Conservation (phyloP, 2,888 invertebrate species). For the Dromius quadrimaculatus region DNA sequence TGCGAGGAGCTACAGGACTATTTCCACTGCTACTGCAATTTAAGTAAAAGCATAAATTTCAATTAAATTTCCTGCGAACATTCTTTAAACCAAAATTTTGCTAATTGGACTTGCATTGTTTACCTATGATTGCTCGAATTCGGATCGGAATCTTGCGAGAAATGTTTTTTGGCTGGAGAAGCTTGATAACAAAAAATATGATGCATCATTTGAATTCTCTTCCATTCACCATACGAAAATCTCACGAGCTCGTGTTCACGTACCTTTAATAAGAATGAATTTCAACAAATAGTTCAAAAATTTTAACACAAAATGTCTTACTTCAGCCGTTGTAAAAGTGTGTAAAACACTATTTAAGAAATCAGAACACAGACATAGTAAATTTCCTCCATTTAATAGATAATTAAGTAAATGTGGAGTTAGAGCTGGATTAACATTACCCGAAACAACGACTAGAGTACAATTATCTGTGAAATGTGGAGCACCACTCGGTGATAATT, state of each 20-base stretch:
- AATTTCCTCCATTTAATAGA: constrained; percentile 78
- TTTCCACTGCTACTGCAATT: constrained; percentile 60
- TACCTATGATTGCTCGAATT: constrained; percentile 57
- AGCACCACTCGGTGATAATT: constrained; percentile 65
- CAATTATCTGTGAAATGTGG: constrained; percentile 61
- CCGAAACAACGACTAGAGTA: constrained; percentile 76
- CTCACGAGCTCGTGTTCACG: constrained; percentile 86
- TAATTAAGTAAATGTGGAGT: constrained; percentile 79
- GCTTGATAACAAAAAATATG: constrained; percentile 91
- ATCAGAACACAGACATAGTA: constrained; percentile 85
- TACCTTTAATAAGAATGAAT: constrained; percentile 67
- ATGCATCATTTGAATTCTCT: constrained; percentile 86
- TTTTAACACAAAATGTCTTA: constrained; percentile 59
- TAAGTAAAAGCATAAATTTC: constrained; percentile 1
- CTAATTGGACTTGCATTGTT: constrained; percentile 12
- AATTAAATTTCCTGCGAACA: background rate
- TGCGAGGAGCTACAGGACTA: constrained; percentile 64
- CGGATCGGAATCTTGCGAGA: constrained; percentile 81
- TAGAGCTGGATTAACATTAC: constrained; percentile 77
- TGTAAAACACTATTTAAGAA: constrained; percentile 82
- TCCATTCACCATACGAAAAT: constrained; percentile 87
- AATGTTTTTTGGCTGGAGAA: constrained; percentile 84
- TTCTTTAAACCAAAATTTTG: background rate
- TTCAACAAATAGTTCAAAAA: background rate
- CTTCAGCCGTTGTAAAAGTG: constrained; percentile 87